Evolutionary conservation across 2,797 vertebrate genomes (phyloP).

Genomic region (Gambusia yucatana): DNA sequence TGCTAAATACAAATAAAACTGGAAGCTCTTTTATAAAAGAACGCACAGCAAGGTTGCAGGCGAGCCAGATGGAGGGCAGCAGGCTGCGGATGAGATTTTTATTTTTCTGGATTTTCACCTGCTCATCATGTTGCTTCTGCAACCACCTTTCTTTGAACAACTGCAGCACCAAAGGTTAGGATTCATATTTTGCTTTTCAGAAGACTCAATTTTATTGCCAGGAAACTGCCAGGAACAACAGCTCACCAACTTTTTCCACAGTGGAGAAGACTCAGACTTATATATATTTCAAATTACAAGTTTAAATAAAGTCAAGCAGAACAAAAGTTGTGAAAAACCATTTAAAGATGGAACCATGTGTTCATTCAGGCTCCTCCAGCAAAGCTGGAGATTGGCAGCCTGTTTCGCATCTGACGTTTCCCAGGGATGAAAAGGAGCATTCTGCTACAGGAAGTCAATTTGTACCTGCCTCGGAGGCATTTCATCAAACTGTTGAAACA

Average conservation of each 20-base stretch:
- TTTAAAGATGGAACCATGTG: neutral
- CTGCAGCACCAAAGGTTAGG: neutral
- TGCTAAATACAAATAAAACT: slow-evolving; percentile 41
- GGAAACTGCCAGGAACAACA: neutral
- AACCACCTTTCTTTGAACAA: neutral
- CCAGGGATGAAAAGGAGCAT: neutral
- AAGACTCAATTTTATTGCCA: neutral
- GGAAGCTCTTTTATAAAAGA: slow-evolving; percentile 38
- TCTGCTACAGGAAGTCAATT: neutral
- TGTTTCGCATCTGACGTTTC: neutral
- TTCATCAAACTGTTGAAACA: neutral
- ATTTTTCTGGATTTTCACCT: neutral
- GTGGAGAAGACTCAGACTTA: no score
- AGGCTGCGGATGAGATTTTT: neutral
- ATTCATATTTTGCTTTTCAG: neutral
- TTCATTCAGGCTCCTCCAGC: neutral
- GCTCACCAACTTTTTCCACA: no score
- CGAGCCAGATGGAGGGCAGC: slow-evolving; percentile 7
- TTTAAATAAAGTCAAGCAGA: neutral
- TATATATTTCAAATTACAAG: no score
- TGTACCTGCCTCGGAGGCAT: neutral
- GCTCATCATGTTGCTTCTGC: neutral
- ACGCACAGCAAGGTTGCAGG: slow-evolving; percentile 32
- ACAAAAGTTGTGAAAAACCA: neutral
- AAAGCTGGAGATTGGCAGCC: neutral